Base-by-base conservation (phyloP, 2,888 invertebrate genomes). In the Cerceris ruficornis region DNA sequence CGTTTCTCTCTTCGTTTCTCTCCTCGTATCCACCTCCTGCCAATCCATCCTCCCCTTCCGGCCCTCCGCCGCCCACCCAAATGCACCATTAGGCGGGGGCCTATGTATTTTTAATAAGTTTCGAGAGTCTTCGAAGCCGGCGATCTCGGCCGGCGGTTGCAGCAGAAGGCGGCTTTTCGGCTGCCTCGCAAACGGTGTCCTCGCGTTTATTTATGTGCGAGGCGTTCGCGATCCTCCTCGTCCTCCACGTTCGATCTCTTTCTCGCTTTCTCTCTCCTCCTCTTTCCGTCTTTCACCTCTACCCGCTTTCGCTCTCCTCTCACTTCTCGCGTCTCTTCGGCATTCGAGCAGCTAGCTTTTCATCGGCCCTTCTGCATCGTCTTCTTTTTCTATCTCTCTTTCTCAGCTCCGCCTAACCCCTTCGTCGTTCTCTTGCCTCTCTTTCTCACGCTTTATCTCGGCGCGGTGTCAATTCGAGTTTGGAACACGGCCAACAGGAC, bases 391-490 rank as follows among this genome's bases (percentile, higher is more conserved):
- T 75, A 50, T 62, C 62, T 69, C 64, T 55, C 74, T 59, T 62
- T 70, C 54, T 59, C 61, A 28, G 52, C 42, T 17, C 60, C 52
- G 9, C 9, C 70, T 55, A 57, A 15, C 52, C 55, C 52, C 17
- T 64, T 61, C 41, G n/a, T n/a, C 11, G 54, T 54, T 49, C 66
- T 64, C 59, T 54, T 49, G 50, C 57, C 67, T 76, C 69, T 67
- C 74, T 64, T 69, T 71, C 82, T 80, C 81, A 84, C 87, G 86
- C 86, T 89, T 89, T 90, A 89, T 91, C 90, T 89, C 76, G 87
- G 88, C 87, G 87, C 88, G 87, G 90, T 92, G 92, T 92, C 92
- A 91, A 92, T 91, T 92, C 90, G 89, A 90, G 92, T 92, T 92
- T 92, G 90, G 88, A 89, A 89, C 89, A 90, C 88, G 89, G 86